Evolutionary conservation across 2,888 invertebrate genomes (phyloP).

Genomic region (Hydrotaea cyrtoneurina): DNA sequence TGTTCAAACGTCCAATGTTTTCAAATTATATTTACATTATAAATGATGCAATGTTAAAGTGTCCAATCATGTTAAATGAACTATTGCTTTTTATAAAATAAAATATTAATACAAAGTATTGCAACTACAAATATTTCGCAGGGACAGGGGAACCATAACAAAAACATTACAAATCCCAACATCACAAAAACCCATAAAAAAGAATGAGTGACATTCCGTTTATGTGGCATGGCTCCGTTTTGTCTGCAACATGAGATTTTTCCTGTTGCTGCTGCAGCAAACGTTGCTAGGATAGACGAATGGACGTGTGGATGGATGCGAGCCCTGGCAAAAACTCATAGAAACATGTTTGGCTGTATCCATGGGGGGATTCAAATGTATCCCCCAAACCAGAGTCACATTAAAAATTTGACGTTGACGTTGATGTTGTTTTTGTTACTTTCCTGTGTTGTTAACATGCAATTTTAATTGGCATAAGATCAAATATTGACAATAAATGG

Average conservation of each 20-base stretch:
- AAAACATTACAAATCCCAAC: neutral
- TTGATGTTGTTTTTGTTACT: neutral
- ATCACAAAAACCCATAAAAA: no score
- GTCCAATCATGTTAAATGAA: no score
- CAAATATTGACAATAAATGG: conserved; percentile 53
- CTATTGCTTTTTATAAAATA: no score
- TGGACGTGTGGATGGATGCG: neutral
- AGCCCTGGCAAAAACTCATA: neutral
- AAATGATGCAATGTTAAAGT: no score
- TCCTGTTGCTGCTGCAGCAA: neutral
- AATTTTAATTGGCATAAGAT: conserved; percentile 61
- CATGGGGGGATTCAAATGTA: conserved; percentile 50
- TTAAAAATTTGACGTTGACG: neutral
- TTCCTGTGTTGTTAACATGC: conserved; percentile 3
- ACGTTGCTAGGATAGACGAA: no score
- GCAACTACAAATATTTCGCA: no score
- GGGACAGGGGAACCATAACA: no score
- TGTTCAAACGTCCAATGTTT: no score
- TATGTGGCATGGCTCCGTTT: conserved; percentile 54
- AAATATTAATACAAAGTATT: no score
- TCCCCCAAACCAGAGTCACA: neutral
- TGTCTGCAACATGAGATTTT: conserved; percentile 41
- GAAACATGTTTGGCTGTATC: conserved; percentile 52
- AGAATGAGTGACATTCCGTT: conserved; percentile 11
- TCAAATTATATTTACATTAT: no score